Evolutionary conservation across 1,140 invertebrate species (phyloP), one percentile per base, ranked within the genome.

Genomic region (Metopolophium dirhodum): DNA sequence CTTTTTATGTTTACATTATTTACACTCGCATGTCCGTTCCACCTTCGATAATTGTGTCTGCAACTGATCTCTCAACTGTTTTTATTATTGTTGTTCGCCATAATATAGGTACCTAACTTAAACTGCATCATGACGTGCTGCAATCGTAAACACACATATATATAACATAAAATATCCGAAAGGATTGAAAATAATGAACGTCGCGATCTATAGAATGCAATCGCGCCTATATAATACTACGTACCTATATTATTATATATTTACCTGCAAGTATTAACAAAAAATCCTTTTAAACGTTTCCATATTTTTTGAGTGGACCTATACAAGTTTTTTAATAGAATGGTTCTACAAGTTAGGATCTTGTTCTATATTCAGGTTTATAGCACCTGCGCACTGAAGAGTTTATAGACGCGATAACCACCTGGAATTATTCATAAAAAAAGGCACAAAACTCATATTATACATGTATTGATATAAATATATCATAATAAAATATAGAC

Each of bases 1-100:
- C 11, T 68, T 91, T 68, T 45, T 45, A n/a, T 77, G 61, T 68
- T 91, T 61, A 91, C 41, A 45, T 91, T 91, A 91, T 77, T 68
- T 91, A 91, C 90, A 61, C 61, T 77, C 57, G n/a, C 18, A 91
- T 47, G 90, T 91, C 57, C 37, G 61, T 45, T 77, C 57, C 90
- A 91, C 57, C 37, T 91, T 68, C 90, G 47, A 77, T 91, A 57
- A 47, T 45, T 47, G 41, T 68, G 61, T 41, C 35, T 90, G 54
- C 45, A 91, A 91, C 54, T 91, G 57, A 91, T 68, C 90, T 68
- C 68, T 68, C 18, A 91, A 91, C 26, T 77, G 57, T 41, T 61
- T 68, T 91, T 91, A 49, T 91, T 91, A 61, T 61, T 61, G 14
- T 41, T 30, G 23, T 90, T 90, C 8, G 22, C 41, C 37, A 41